Evolutionary conservation across 2,113 vertebrate genomes (phyloP), one percentile per base, ranked within the genome.

Genomic region (Ochotona princeps): DNA sequence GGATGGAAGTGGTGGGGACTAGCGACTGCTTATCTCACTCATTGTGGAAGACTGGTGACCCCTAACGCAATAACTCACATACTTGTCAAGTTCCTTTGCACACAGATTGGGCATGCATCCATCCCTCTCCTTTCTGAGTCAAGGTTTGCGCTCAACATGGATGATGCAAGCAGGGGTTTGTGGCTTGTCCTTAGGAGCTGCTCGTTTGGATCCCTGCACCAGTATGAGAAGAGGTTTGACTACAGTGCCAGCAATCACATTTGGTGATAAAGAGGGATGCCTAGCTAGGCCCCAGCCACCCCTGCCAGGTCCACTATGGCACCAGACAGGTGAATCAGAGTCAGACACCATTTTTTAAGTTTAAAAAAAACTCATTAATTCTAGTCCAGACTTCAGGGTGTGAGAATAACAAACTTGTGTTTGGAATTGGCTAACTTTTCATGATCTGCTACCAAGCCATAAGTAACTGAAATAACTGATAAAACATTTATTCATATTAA

Each of bases 391-490:
- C 25, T 79, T 81, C 11, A 49, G 10, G 78, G 65, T 0, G 1
- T 80, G 38, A 84, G 4, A 85, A 78, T 74, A 69, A 87, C n/a
- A 83, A 70, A 61, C 69, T 3, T 67, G 78, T 74, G 47, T 32
- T 80, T 76, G 83, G 38, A 91, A 63, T 14, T 57, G 14, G 76
- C 8, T 35, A 79, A 32, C 3, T 67, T 83, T 80, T 83, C 51
- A 7, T 60, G 61, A 83, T 66, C 66, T 65, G 14, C 76, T 61
- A 79, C 7, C 38, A 3, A 90, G 32, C 11, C 49, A 60, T 49
- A 90, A 25, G 54, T 49, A 82, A 83, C 21, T 38, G 32, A 72
- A 11, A 81, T 21, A 86, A 60, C 13, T 65, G 70, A 25, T 23
- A 79, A 86, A 75, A 6, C 21, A 72, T 23, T 93, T 57, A 57